Evolutionary conservation across 2,113 vertebrate species (phyloP).

Genomic region (Xerus inauris): DNA sequence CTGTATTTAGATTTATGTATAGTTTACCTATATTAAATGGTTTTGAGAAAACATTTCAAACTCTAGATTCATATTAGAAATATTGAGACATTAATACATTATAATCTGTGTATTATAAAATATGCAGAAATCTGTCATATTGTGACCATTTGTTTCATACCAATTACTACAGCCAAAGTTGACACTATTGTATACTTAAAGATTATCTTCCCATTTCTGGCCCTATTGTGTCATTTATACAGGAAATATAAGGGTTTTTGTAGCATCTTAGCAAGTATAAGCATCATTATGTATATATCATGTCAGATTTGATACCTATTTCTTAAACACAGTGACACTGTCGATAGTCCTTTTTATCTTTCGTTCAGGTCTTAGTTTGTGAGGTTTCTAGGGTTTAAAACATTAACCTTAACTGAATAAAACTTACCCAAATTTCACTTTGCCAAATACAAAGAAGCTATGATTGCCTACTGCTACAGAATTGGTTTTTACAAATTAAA

Average conservation of each 20-base stretch:
- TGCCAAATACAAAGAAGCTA: slow-evolving; percentile 35
- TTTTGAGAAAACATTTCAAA: slow-evolving; percentile 51
- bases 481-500: slow-evolving; percentile 32
- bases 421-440: slow-evolving; percentile 53
- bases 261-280: slow-evolving; percentile 47
- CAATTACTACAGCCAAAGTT: neutral
- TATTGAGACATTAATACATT: slow-evolving; percentile 37
- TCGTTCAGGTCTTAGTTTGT: neutral
- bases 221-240: slow-evolving; percentile 15
- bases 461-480: slow-evolving; percentile 17
- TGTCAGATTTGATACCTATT: slow-evolving; percentile 29
- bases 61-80: slow-evolving; percentile 54
- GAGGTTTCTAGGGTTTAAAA: slow-evolving; percentile 40
- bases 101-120: slow-evolving; percentile 45
- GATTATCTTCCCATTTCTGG: slow-evolving; percentile 33
- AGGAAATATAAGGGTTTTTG: slow-evolving; percentile 39
- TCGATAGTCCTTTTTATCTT: slow-evolving; percentile 20
- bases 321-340: slow-evolving; percentile 48
- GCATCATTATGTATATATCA: neutral
- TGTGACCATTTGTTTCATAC: slow-evolving; percentile 55
- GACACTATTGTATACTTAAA: slow-evolving; percentile 34
- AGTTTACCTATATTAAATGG: slow-evolving; percentile 38
- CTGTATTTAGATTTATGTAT: slow-evolving; percentile 48
- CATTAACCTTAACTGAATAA: slow-evolving; percentile 41
- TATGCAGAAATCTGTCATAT: slow-evolving; percentile 57